Percentiles rank a stretch among this genome's conserved stretches.
Evolutionary conservation across 2,888 invertebrate species (phyloP).

Genomic region (Digitonthophagus gazella): DNA sequence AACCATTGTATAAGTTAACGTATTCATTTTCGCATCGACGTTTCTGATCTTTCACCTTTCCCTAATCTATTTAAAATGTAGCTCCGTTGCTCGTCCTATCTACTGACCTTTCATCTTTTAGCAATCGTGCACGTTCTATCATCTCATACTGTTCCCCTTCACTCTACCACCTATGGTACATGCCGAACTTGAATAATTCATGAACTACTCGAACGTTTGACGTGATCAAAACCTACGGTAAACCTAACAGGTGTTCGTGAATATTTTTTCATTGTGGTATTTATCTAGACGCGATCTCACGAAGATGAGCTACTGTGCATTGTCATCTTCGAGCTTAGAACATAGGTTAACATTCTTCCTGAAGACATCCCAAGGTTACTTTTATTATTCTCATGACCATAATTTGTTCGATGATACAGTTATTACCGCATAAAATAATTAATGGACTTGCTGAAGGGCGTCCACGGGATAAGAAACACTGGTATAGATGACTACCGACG

Average conservation of each 20-base stretch:
- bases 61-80: not conserved
- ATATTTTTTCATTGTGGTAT: slow-evolving; percentile 1
- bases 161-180: not conserved
- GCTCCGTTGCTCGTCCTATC: too few relatives aligned
- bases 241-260: slow-evolving; percentile 9
- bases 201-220: slow-evolving; percentile 8
- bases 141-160: not conserved
- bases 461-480: not conserved
- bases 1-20: too few relatives aligned
- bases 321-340: not conserved
- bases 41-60: not conserved
- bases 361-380: not conserved
- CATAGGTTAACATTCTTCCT: not conserved
- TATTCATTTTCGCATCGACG: not conserved
- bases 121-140: not conserved
- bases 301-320: slow-evolving; percentile 6
- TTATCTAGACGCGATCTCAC: not conserved
- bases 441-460: not conserved
- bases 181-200: slow-evolving; percentile 8
- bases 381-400: not conserved
- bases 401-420: not conserved
- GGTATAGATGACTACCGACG: not conserved
- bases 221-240: slow-evolving; percentile 2
- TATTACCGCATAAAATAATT: not conserved
- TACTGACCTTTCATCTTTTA: not conserved